Evolutionary conservation across 2,797 vertebrate genomes (phyloP), one percentile per base, ranked within the genome.

Genomic region (Xerus rutilus): DNA sequence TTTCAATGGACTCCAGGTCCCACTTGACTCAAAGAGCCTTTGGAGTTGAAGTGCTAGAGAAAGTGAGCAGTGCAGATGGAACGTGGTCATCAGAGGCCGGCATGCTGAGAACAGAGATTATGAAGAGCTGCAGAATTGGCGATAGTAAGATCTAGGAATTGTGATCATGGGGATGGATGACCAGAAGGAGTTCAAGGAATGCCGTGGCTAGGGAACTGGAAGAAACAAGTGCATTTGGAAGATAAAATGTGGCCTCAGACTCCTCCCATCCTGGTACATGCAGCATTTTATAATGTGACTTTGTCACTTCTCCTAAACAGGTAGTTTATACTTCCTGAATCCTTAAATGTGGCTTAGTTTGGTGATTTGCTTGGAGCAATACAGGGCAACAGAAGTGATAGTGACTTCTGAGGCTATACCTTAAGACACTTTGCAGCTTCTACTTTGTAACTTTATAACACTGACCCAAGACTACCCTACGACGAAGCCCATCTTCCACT

Each of bases 41-140:
- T 39, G 59, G 35, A 39, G 20, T 2, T 5, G 15, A 39, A n/a
- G 11, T 52, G 59, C 76, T 79, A 18, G 18, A 93, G 43, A 39
- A 11, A n/a, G 20, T 28, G 43, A 52, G n/a, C 47, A 28, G 35
- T 3, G 11, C 77, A 54, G 28, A 10, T 5, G 39, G 57, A 12
- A 7, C 0, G 11, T 28, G 28, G 35, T 74, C 18, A 30, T 73
- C 25, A 77, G 76, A 47, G 47, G n/a, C 49, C 25, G 43, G 30
- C 67, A 14, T 45, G 17, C 39, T 0, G 14, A 43, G 25, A 64
- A 17, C 2, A 0, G 39, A 65, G 72, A 28, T 7, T 45, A 2
- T 9, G 43, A 65, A 74, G 30, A 85, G n/a, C 45, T 13, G 4
- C 5, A 18, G 81, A 30, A 17, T 14, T 21, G 11, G 32, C 28